Conservation (phyloP, 2,797 vertebrate genomes). For the Hozukius guyotensis region DNA sequence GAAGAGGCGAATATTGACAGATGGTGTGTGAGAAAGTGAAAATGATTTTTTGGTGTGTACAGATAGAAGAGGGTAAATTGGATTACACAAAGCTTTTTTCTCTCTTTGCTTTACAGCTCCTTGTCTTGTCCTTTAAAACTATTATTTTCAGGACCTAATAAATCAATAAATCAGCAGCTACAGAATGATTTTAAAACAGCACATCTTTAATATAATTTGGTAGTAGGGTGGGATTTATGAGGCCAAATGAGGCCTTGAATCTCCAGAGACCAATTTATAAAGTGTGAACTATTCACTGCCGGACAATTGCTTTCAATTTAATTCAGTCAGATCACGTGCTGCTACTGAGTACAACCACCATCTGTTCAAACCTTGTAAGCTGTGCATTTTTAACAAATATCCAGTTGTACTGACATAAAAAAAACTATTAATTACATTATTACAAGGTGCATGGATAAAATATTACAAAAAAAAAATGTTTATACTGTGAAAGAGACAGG, state of each 20-base stretch:
- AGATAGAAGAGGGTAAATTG: not conserved
- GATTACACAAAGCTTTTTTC: conserved; percentile 3
- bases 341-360: conserved; percentile 59
- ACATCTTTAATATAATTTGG: conserved; percentile 28
- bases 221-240: conserved; percentile 38
- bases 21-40: conserved; percentile 43
- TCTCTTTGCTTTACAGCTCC: not conserved
- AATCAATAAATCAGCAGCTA: conserved; percentile 15
- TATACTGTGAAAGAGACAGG: not conserved
- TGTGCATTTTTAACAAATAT: conserved; percentile 8
- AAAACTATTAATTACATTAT: not conserved
- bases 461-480: not conserved
- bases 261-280: conserved; percentile 81
- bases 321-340: conserved; percentile 53
- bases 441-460: not conserved
- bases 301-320: conserved; percentile 77
- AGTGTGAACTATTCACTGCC: conserved; percentile 48
- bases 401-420: not conserved
- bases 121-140: not conserved
- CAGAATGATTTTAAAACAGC: conserved; percentile 2
- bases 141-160: not conserved
- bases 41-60: conserved; percentile 33
- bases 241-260: conserved; percentile 42
- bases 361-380: conserved; percentile 34
- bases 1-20: conserved; percentile 38